Percentiles rank a stretch among this genome's conserved stretches.
These are phyloP conservation scores for Zenarchopterus dispar DNA, from an alignment of 2,797 vertebrate genomes.

Conservation along the genomic window DNA sequence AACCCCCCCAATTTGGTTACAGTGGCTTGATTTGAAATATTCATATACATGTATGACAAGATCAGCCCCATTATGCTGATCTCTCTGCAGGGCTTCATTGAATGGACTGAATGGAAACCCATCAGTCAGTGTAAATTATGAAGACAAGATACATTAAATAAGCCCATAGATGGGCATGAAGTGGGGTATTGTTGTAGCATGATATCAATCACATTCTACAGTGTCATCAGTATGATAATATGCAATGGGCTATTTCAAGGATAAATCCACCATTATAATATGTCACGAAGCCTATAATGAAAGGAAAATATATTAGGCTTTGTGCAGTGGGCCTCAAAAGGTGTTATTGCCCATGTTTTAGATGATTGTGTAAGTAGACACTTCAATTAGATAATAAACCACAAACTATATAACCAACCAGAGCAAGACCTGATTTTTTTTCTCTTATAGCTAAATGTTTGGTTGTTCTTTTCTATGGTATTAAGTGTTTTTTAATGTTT, in stretches of 20 bases:
- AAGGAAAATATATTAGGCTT: conserved; percentile 69
- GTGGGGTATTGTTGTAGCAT: conserved; percentile 69
- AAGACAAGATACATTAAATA: conserved; percentile 78
- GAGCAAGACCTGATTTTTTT: conserved; percentile 3
- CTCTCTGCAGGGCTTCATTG: conserved; percentile 66
- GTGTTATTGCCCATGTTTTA: conserved; percentile 51
- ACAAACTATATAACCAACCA: conserved; percentile 38
- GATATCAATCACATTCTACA: conserved; percentile 69
- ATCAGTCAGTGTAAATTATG: conserved; percentile 78
- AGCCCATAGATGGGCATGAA: conserved; percentile 74
- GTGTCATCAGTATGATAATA: conserved; percentile 78
- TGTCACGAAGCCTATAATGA: conserved; percentile 66
- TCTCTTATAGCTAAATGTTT: not conserved
- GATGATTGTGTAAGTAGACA: conserved; percentile 45
- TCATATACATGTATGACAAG: conserved; percentile 81
- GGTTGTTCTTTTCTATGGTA: not conserved
- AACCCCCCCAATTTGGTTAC: conserved; percentile 51
- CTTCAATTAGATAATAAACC: conserved; percentile 36
- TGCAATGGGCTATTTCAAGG: conserved; percentile 76
- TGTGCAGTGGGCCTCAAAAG: conserved; percentile 52
- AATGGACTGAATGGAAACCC: conserved; percentile 69
- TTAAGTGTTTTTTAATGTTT: not conserved
- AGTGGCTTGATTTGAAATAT: conserved; percentile 79
- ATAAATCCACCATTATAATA: conserved; percentile 78
- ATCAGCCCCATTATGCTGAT: conserved; percentile 75